Base-by-base conservation (phyloP, 2,797 vertebrate genomes). In the Mormyrus proboscirostris region DNA sequence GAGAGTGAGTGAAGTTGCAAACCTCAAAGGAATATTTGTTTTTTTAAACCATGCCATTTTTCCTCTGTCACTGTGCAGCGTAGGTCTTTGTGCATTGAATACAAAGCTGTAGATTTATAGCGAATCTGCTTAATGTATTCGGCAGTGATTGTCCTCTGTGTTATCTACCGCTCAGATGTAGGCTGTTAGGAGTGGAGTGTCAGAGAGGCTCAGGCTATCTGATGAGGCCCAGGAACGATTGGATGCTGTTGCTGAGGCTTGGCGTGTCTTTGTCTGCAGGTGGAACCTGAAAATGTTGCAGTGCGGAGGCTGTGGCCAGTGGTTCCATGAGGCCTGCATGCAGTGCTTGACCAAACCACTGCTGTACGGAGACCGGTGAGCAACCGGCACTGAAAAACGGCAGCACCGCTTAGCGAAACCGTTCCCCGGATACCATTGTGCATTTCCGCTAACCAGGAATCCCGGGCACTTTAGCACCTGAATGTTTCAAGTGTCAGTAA, bases 271-370 rank as follows among this genome's bases (percentile, higher is more conserved):
- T 69, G 69, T 4, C 25, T 44, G 62, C 59, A 98, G 98, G 96
- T 99, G 98, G 98, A 98, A 99, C 93, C 93, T 99, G 93, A 99
- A 99, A 94, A 99, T 99, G 98, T 85, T 98, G 59, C 98, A 98
- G 93, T 99, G 98, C 91, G 94, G 93, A 44, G 91, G 95, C 89
- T 99, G 98, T 89, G 95, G 97, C 9, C 98, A 99, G 95, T 99
- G 98, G 98, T 98, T 99, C 94, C 98, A 99, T 2, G 98, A 99
- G 94, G 97, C 97, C 89, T 99, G 98, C 91, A 99, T 97, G 2
- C 98, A 99, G 95, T 98, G 98, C 94, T 95, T 99, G 59, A 97
- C 95, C 94, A 99, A 99, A 93, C 98, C 98, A 1, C 92, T 99
- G 65, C 96, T 99, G 86, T 98, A 99, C 0, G 98, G 97, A 82